phyloP scores from a whole-genome alignment of 2,797 vertebrate species.

The Amniataba percoides region DNA sequence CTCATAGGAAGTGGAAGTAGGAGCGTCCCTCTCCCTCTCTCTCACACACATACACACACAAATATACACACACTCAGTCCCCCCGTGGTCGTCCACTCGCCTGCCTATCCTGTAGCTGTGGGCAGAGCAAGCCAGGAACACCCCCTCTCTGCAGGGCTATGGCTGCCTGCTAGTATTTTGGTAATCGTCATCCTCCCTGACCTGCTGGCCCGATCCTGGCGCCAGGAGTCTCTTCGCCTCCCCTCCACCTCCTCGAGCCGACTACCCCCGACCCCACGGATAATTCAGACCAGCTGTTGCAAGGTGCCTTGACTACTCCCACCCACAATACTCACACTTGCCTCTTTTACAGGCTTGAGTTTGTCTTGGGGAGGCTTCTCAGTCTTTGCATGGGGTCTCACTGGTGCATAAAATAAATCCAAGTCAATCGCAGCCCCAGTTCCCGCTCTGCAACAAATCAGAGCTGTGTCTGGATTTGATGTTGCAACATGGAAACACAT shows the following conservation, averaged over 20 bases:
- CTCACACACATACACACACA: slow-evolving; percentile 28
- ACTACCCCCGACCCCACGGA: slow-evolving; percentile 76
- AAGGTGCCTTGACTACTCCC: slow-evolving; percentile 85
- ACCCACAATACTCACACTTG: slow-evolving; percentile 80
- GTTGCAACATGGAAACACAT: slow-evolving; percentile 60
- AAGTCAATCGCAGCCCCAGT: slow-evolving; percentile 71
- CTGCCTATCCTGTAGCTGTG: slow-evolving; percentile 84
- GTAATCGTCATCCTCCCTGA: slow-evolving; percentile 88
- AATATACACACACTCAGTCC: slow-evolving; percentile 31
- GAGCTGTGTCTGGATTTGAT: slow-evolving; percentile 63
- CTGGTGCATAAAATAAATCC: slow-evolving; percentile 72
- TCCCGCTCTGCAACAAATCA: slow-evolving; percentile 70
- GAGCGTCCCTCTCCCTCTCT: slow-evolving; percentile 71
- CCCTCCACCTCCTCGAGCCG: slow-evolving; percentile 66
- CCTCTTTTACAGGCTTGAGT: slow-evolving; percentile 65
- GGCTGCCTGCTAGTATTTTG: slow-evolving; percentile 87
- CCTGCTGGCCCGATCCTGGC: slow-evolving; percentile 88
- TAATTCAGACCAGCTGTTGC: slow-evolving; percentile 89
- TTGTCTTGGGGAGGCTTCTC: slow-evolving; percentile 58
- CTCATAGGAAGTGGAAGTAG: slow-evolving; percentile 88
- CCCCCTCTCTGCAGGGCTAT: slow-evolving; percentile 78
- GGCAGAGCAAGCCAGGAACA: slow-evolving; percentile 81
- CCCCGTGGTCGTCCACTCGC: slow-evolving; percentile 62
- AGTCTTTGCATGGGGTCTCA: slow-evolving; percentile 78
- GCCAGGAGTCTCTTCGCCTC: slow-evolving; percentile 85